A percentile compares a stretch with the other conserved stretches of the same genome.
phyloP scores from a whole-genome alignment of 2,888 invertebrate genomes.

The Mesorhabditis belari region DNA sequence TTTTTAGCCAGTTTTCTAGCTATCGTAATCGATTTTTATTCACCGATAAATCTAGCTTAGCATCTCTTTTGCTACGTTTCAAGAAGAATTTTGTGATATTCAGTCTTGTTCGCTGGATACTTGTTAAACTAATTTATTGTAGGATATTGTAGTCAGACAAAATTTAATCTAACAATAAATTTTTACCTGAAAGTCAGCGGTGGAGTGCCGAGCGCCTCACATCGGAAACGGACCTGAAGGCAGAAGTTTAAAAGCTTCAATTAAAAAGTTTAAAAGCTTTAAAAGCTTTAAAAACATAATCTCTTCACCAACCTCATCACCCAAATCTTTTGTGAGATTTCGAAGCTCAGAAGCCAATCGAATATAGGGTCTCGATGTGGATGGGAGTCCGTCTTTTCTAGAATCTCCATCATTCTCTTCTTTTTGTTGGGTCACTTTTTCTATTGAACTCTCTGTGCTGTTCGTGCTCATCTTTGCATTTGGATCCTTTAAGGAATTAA shows the following conservation, averaged over 20 bases:
- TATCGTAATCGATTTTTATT: too few species aligned
- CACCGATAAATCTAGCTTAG: too few species aligned
- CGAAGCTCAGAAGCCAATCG: conserved; percentile 41
- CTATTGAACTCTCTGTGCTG: neutral
- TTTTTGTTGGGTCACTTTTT: conserved; percentile 11
- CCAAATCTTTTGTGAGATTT: conserved; percentile 43
- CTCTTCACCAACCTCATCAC: conserved; percentile 38
- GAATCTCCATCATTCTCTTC: conserved; percentile 35
- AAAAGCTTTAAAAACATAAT: too few species aligned
- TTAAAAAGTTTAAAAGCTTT: too few species aligned
- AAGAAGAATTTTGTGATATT: too few species aligned
- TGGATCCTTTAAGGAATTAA: neutral
- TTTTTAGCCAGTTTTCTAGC: too few species aligned
- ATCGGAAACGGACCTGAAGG: conserved; percentile 37
- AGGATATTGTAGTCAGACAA: too few species aligned
- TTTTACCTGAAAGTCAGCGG: conserved; percentile 47
- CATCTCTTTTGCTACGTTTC: too few species aligned
- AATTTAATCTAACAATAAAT: neutral
- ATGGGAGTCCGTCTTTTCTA: conserved; percentile 48
- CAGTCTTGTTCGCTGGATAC: too few species aligned
- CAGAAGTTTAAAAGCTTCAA: neutral
- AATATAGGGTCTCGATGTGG: conserved; percentile 48
- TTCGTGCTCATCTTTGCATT: neutral
- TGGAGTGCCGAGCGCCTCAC: conserved; percentile 50
- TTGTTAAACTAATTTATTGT: neutral